A percentile compares a stretch with the other conserved stretches of the same genome.
phyloP scores from a whole-genome alignment of 2,113 vertebrate genomes.

The rat (Rattus norvegicus) region GRCr8 NC_086021.1:80045001-80045500 shows the following conservation, averaged over 20 bases:
- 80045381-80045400: not conserved
- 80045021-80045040: not conserved
- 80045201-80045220: not conserved
- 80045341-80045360: not conserved
- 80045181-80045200: not conserved
- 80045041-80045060: constrained; percentile 11
- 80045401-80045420: not conserved
- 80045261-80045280: not conserved
- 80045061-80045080: constrained; percentile 44
- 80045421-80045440: not conserved
- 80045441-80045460: not conserved
- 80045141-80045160: constrained; percentile 65
- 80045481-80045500: not conserved
- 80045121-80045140: not conserved
- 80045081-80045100: constrained; percentile 44
- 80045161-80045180: not conserved
- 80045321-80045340: not conserved
- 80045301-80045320: not conserved
- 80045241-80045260: not conserved
- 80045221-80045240: not conserved
- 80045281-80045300: not conserved
- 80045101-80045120: not conserved
- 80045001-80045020: not conserved
- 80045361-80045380: not conserved
- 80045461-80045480: not conserved